phyloP scores from a whole-genome alignment of 92 coral and sea anemone species.

The Montipora capitata region DNA sequence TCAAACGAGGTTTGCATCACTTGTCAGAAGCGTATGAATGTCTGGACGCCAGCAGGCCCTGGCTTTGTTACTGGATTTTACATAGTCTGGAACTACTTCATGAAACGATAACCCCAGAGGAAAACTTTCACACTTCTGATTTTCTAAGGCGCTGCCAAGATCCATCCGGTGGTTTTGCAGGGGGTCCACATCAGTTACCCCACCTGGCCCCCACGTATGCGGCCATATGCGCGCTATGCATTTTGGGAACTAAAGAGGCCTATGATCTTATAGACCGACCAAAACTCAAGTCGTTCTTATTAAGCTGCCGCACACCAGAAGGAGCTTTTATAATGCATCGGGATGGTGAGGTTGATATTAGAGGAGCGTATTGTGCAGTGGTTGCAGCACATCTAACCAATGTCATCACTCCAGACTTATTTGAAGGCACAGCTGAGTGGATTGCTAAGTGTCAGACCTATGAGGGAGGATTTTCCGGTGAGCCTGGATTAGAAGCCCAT shows the following conservation, averaged over 20 bases:
- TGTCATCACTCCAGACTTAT: constrained; percentile 82
- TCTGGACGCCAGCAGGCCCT: constrained; percentile 97
- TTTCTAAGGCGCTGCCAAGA: constrained; percentile 92
- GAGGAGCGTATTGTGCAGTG: constrained; percentile 98
- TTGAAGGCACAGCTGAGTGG: constrained; percentile 98
- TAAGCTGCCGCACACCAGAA: constrained; percentile 82
- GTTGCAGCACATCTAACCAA: constrained; percentile 93
- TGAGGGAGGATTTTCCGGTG: constrained; percentile 99
- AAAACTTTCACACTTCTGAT: constrained; percentile 81
- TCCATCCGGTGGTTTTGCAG: constrained; percentile 95
- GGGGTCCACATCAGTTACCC: constrained; percentile 97
- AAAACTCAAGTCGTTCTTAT: constrained; percentile 81
- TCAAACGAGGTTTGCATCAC: constrained; percentile 84
- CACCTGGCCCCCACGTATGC: constrained; percentile 99
- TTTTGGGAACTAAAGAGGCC: constrained; percentile 93
- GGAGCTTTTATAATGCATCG: constrained; percentile 97
- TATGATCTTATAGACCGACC: constrained; percentile 89
- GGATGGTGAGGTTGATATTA: constrained; percentile 98
- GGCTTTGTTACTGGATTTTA: constrained; percentile 98
- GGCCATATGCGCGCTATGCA: constrained; percentile 93
- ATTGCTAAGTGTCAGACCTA: constrained; percentile 94
- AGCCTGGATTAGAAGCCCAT: constrained; percentile 99
- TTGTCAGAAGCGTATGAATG: constrained; percentile 95
- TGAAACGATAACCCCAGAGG: constrained; percentile 81
- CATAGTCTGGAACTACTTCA: constrained; percentile 92